Evolutionary conservation across 2,888 invertebrate species (phyloP), one percentile per base, ranked within the genome.

Genomic region (Acronicta alni): DNA sequence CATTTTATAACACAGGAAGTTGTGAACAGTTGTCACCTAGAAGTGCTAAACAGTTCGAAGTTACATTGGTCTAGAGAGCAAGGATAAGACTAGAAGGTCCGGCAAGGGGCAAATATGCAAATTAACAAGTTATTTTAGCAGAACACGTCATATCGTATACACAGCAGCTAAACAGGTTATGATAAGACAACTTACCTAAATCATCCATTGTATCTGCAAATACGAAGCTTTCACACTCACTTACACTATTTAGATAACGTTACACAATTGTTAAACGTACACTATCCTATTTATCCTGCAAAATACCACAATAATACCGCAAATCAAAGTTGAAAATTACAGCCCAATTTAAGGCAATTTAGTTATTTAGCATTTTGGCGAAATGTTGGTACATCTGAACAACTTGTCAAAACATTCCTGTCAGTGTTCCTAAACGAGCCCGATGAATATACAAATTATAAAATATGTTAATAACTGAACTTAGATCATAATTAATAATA

Each of bases 101-200:
- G 39, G 47, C 67, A 64, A 72, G 69, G 61, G 57, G 16, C 49
- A 60, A 68, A 70, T 70, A 80, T 80, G 82, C 72, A 77, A 81
- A 81, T 76, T 77, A 70, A 75, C 69, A 63, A 82, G 81, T 80
- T 84, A 85, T 84, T 84, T 85, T 79, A 74, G 82, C 82, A 84
- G 86, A 89, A 89, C 90, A 92, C 92, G 92, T 92, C 92, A 92
- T 84, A 77, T 74, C 63, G 66, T 80, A 66, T 79, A 75, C 72
- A 79, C 78, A 84, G 81, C 81, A 82, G 77, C 56, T 72, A 90
- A 93, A 93, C 93, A 91, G 92, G 93, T 93, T 93, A 91, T 89
- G 88, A 90, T 91, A 91, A 89, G 86, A 87, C 56, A 86, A 92
- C 94, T 91, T 80, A 94, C 94, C 94, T 76, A 94, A 86, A 86